phyloP scores from a whole-genome alignment of 2,888 invertebrate genomes.

The Nemurella pictetii region DNA sequence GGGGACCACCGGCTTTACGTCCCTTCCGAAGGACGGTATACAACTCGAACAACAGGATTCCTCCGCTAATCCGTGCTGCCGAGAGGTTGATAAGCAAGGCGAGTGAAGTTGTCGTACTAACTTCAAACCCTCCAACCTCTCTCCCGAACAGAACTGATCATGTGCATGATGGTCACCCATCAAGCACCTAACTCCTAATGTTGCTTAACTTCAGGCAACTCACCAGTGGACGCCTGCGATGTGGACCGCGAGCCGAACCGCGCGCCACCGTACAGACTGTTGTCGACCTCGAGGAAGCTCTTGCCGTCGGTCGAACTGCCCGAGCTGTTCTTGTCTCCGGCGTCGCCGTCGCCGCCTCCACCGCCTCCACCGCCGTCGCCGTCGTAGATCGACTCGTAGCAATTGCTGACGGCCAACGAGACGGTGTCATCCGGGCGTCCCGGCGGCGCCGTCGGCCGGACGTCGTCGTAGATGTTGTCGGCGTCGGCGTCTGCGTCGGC shows the following conservation, averaged over 20 bases:
- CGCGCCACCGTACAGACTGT: constrained; percentile 47
- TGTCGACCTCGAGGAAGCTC: constrained; percentile 46
- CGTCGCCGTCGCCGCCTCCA: too few relatives aligned
- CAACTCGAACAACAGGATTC: too few relatives aligned
- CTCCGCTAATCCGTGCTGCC: too few relatives aligned
- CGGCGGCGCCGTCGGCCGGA: constrained; percentile 33
- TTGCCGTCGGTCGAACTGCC: constrained; percentile 41
- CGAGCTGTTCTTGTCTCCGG: constrained; percentile 4
- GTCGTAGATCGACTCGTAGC: constrained; percentile 60
- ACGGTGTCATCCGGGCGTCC: constrained; percentile 34
- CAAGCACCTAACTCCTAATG: too few relatives aligned
- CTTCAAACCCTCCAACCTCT: too few relatives aligned
- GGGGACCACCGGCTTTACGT: too few relatives aligned
- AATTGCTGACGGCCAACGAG: constrained; percentile 38
- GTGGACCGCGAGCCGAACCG: constrained; percentile 41
- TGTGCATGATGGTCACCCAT: too few relatives aligned
- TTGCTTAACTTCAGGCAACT: background rate
- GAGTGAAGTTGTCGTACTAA: too few relatives aligned
- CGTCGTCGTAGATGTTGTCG: constrained; percentile 45
- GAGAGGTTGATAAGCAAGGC: too few relatives aligned
- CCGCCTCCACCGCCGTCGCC: too few relatives aligned
- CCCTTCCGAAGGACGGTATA: too few relatives aligned
- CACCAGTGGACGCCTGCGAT: constrained; percentile 44
- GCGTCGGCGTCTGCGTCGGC: constrained; percentile 34
- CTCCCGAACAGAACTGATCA: too few relatives aligned